Percentiles rank a stretch among this genome's conserved stretches.
Conservation (phyloP, 2,888 invertebrate genomes). For the Zhuqinia jingwanae region DNA sequence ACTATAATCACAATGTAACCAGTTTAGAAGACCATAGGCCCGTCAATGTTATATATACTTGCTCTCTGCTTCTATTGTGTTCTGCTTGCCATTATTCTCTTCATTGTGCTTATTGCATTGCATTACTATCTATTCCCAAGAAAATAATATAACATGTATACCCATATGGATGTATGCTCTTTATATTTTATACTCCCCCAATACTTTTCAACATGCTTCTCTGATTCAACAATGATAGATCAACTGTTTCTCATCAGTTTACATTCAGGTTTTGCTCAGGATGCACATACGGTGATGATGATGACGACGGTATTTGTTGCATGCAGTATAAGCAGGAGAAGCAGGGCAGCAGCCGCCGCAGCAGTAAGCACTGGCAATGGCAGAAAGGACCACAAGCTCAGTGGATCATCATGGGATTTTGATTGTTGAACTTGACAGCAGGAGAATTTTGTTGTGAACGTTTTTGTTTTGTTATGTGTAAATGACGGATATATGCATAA, state of each 20-base stretch:
- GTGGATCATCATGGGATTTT: slow-evolving; percentile 10
- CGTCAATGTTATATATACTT: not conserved
- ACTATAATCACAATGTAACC: slow-evolving; percentile 34
- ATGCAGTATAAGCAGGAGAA: slow-evolving; percentile 28
- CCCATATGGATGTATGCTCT: slow-evolving; percentile 1
- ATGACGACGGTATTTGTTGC: slow-evolving; percentile 63
- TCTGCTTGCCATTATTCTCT: slow-evolving; percentile 6
- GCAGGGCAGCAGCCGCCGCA: slow-evolving; percentile 29
- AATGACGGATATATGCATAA: not conserved
- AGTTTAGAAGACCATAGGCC: not conserved
- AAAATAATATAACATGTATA: no score
- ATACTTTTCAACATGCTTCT: slow-evolving; percentile 31
- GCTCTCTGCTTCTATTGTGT: slow-evolving; percentile 23
- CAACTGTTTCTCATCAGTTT: slow-evolving; percentile 72
- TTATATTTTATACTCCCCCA: slow-evolving; percentile 23
- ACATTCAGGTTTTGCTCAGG: slow-evolving; percentile 74
- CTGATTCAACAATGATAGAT: slow-evolving; percentile 70
- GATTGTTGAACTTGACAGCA: slow-evolving; percentile 60
- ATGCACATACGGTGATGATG: slow-evolving; percentile 68
- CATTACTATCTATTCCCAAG: not conserved
- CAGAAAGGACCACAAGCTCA: slow-evolving; percentile 25
- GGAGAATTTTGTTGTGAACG: slow-evolving; percentile 2
- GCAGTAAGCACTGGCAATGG: slow-evolving; percentile 41
- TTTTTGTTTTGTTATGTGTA: slow-evolving; percentile 23
- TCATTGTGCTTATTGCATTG: not conserved